Evolutionary conservation across 2,888 invertebrate genomes (phyloP), one percentile per base, ranked within the genome.

Genomic region (Hyppa rectilinea): DNA sequence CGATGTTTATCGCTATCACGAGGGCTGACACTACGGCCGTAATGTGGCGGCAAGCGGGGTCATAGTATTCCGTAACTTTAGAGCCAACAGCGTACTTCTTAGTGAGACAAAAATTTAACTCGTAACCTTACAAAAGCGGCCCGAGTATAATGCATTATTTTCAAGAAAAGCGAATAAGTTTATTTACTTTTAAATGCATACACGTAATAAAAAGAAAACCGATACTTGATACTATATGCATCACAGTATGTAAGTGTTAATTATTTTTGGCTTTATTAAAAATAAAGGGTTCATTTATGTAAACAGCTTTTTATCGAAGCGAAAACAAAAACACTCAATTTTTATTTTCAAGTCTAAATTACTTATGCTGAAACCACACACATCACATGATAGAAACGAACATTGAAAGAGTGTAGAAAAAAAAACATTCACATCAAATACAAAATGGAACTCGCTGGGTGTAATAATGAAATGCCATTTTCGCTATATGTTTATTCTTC

Each of bases 381-480:
- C 65, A 47, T 36, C 29, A 59, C n/a, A 45, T 10, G 12, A 20
- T 20, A 55, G 20, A 60, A 10, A 64, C 26, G 26, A 68, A 60
- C 12, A 66, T 56, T 63, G 66, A 80, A 69, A 74, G 31, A 36
- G 38, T 52, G 64, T 65, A 58, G 43, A 50, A 83, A 70, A 73
- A 74, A 77, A 76, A 71, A 64, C 69, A 73, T 73, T 73, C 52
- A 60, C 61, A 75, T 76, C 78, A 66, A 26, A 77, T 71, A 75
- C 75, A 80, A 77, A 81, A 80, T 82, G 69, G 73, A 80, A 78
- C 72, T 71, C 65, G 69, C 59, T 40, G 65, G 49, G 68, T 71
- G 81, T 82, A 67, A 77, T 90, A 91, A 90, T 88, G 84, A 87
- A 85, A 89, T 85, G 87, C 85, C 87, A 89, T 84, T 85, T 70